Conservation (phyloP, 2,113 vertebrate genomes). For the Maccullochella peelii region DNA sequence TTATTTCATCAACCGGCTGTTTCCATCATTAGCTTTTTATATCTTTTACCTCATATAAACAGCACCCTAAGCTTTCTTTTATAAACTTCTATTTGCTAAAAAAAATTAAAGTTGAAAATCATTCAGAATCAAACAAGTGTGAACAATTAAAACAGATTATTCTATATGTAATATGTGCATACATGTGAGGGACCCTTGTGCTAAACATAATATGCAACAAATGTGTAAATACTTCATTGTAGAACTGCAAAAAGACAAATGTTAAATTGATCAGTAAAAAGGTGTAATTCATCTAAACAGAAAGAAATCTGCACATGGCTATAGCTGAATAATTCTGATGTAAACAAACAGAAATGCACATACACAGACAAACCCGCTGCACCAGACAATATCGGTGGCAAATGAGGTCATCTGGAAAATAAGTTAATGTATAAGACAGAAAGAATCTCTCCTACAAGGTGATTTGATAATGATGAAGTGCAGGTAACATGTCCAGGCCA, state of each 20-base stretch:
- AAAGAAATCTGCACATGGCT: not conserved
- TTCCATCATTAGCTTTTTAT: slow-evolving; percentile 21
- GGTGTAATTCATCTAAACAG: not conserved
- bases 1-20: slow-evolving; percentile 58
- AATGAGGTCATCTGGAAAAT: slow-evolving; percentile 60
- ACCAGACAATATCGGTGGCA: slow-evolving; percentile 46
- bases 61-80: not conserved
- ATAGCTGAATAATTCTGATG: not conserved
- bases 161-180: not conserved
- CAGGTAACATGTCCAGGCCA: slow-evolving; percentile 4
- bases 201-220: not conserved
- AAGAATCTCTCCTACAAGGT: slow-evolving; percentile 31
- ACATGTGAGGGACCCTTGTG: not conserved
- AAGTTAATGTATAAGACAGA: slow-evolving; percentile 47
- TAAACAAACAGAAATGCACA: not conserved
- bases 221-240: not conserved
- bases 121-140: not conserved
- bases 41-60: not conserved
- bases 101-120: not conserved
- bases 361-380: not conserved
- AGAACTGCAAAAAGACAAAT: not conserved
- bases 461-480: slow-evolving; percentile 40
- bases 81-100: not conserved
- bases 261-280: not conserved
- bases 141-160: not conserved